These are phyloP conservation scores for Spinus olivaceus DNA, from an alignment of 2,797 vertebrate genomes.

Conservation along the genomic window DNA sequence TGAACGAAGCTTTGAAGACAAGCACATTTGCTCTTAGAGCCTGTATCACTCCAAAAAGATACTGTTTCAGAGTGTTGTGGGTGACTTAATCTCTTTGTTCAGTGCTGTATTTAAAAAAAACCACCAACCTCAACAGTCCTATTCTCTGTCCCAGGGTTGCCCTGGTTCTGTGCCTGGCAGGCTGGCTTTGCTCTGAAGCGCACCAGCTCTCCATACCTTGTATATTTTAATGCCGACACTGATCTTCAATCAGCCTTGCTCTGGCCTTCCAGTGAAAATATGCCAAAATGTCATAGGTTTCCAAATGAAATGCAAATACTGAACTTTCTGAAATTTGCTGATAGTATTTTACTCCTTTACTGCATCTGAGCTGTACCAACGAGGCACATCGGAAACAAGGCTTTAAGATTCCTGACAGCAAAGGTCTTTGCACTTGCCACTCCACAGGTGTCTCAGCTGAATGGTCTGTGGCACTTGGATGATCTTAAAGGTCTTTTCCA, in stretches of 20 bases:
- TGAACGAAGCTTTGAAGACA: background rate
- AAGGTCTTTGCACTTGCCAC: constrained; percentile 1
- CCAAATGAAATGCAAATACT: constrained; percentile 64
- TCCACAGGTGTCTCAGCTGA: background rate
- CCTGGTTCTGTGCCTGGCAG: background rate
- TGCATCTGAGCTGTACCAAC: background rate
- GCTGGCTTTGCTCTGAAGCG: background rate
- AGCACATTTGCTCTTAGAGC: background rate
- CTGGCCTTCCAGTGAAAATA: constrained; percentile 52
- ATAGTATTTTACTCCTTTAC: constrained; percentile 41
- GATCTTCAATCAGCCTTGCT: constrained; percentile 55
- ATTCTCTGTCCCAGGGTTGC: background rate
- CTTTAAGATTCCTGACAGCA: constrained; percentile 17
- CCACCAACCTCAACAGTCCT: background rate
- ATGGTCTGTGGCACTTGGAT: background rate
- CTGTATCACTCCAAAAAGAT: background rate
- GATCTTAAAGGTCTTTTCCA: background rate
- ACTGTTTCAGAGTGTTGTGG: background rate
- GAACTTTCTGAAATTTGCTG: constrained; percentile 64
- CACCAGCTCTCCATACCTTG: background rate
- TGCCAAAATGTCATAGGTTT: constrained; percentile 59
- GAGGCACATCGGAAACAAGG: background rate
- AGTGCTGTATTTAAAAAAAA: background rate
- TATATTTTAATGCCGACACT: constrained; percentile 7
- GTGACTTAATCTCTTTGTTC: background rate